Evolutionary conservation across 2,113 vertebrate genomes (phyloP).

Genomic region (Pleuronectes platessa): DNA sequence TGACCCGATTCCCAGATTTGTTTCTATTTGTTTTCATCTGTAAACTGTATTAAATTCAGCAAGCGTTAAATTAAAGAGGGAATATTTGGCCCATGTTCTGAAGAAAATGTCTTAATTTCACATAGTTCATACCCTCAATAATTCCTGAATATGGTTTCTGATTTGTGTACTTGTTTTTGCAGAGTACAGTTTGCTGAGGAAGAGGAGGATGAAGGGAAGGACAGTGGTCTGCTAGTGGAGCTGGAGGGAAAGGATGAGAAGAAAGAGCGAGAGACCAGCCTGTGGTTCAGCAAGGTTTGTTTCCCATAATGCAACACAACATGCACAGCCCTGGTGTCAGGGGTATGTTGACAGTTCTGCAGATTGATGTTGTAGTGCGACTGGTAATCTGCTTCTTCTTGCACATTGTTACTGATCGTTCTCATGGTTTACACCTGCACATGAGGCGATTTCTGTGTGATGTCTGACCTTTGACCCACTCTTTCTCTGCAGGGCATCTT

Average conservation of each 20-base stretch:
- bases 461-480: background rate
- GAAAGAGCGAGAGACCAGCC: conserved; percentile 83
- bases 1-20: too few species aligned
- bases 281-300: conserved; percentile 96
- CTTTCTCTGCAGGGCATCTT: conserved; percentile 86
- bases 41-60: too few species aligned
- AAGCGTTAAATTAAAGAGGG: too few species aligned
- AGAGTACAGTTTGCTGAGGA: conserved; percentile 77
- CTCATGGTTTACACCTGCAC: background rate
- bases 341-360: background rate
- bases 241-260: conserved; percentile 88
- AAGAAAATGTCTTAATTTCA: background rate
- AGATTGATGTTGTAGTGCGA: background rate
- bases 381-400: too few species aligned
- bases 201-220: conserved; percentile 67
- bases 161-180: conserved; percentile 6
- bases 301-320: background rate
- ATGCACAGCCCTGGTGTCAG: background rate
- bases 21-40: too few species aligned
- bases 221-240: conserved; percentile 87
- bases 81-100: too few species aligned
- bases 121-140: background rate
- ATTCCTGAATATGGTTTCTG: background rate
- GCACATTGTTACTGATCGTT: background rate
- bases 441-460: background rate